A percentile compares a stretch with the other conserved stretches of the same genome.
Evolutionary conservation across 1,140 invertebrate species (phyloP).

Genomic region (Thaumetopoea pityocampa): DNA sequence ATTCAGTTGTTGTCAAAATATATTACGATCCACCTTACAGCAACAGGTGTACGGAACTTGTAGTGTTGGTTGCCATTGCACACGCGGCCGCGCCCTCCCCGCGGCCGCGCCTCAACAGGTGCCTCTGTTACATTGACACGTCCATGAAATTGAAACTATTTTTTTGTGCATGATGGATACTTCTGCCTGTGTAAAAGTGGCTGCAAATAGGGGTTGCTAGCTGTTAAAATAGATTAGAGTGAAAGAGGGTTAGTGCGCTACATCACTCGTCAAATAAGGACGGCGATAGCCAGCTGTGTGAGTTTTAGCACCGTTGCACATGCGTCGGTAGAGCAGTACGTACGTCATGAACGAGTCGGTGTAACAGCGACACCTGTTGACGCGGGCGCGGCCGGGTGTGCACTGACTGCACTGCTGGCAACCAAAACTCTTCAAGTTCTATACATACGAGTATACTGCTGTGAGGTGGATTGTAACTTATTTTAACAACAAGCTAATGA

Average conservation of each 20-base stretch:
- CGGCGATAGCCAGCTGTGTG: slow-evolving; percentile 11
- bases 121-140: slow-evolving; percentile 3
- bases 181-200: slow-evolving; percentile 16
- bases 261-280: slow-evolving; percentile 16
- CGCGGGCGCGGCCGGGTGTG: too few relatives aligned
- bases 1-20: background rate
- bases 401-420: too few relatives aligned
- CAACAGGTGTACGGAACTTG: background rate
- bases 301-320: slow-evolving; percentile 6
- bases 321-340: too few relatives aligned
- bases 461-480: too few relatives aligned
- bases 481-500: too few relatives aligned
- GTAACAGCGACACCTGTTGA: too few relatives aligned
- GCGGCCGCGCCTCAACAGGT: slow-evolving; percentile 2
- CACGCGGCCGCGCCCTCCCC: slow-evolving; percentile 9
- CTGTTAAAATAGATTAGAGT: slow-evolving; percentile 19
- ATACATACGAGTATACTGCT: too few relatives aligned
- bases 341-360: too few relatives aligned
- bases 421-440: too few relatives aligned
- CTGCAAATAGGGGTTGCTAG: slow-evolving; percentile 16
- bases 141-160: slow-evolving; percentile 7
- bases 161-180: slow-evolving; percentile 1
- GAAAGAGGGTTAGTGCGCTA: slow-evolving; percentile 20
- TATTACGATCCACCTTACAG: background rate
- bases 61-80: slow-evolving; percentile 3